Conservation (phyloP, 1,140 invertebrate genomes). For the Orius insidiosus region DNA sequence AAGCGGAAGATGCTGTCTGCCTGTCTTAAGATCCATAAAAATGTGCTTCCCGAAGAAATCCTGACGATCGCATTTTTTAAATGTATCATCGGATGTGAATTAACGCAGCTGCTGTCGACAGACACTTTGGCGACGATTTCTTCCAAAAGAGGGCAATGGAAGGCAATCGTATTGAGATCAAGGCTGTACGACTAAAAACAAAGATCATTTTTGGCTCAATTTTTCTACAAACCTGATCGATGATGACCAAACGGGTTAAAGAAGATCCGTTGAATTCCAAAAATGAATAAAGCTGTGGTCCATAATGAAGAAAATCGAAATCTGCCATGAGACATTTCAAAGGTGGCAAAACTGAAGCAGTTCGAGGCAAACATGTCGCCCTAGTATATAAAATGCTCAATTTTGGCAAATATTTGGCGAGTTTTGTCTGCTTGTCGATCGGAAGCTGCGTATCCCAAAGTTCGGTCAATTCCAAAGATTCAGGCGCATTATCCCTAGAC, state of each 20-base stretch:
- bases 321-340: constrained; percentile 19
- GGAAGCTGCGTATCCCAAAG: constrained; percentile 22
- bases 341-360: constrained; percentile 7
- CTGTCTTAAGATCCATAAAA: constrained; percentile 13
- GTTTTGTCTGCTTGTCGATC: constrained; percentile 14
- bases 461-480: constrained; percentile 18
- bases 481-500: constrained; percentile 1
- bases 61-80: constrained; percentile 8
- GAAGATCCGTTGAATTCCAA: constrained; percentile 12
- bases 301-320: constrained; percentile 19
- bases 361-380: constrained; percentile 13
- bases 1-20: constrained; percentile 9
- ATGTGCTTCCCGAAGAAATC: constrained; percentile 7
- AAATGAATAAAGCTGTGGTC: constrained; percentile 9
- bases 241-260: constrained; percentile 13
- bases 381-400: constrained; percentile 19
- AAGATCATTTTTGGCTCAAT: not conserved
- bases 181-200: constrained; percentile 13
- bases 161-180: constrained; percentile 12
- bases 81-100: not conserved
- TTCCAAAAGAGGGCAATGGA: constrained; percentile 15
- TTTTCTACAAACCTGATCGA: constrained; percentile 16
- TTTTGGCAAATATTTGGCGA: constrained; percentile 15
- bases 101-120: constrained; percentile 4
- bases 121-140: constrained; percentile 18